Evolutionary conservation across 2,888 invertebrate species (phyloP), one percentile per base, ranked within the genome.

Genomic region (Hofmannophila pseudospretella): DNA sequence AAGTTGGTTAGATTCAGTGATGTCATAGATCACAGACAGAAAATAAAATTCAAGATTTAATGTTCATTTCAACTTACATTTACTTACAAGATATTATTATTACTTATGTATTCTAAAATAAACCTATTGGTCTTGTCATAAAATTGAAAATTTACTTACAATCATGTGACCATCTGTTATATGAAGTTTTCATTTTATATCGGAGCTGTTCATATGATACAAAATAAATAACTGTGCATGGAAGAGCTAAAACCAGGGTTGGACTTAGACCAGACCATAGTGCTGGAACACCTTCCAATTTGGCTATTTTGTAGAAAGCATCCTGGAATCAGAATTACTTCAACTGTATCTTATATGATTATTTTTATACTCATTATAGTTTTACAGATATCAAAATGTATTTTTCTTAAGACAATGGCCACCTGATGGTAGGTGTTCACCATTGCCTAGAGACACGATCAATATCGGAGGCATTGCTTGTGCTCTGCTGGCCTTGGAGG

Each of bases 241-340:
- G 99, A 41, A 99, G 86, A 8, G 99, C 98, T 74, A 99, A 91
- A 8, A 98, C 90, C 67, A 99, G 86, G 2, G 99, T 99, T 0
- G 99, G 99, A 54, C 97, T 95, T 27, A 99, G 87, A 1, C 99
- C 99, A 63, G 98, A 98, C 99, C 99, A 99, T 22, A 99, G 78
- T 0, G 98, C 95, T 4, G 90, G 73, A 0, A 98, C 62, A 5
- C 99, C 99, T 89, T 99, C 99, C 32, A 89, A 75, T 65, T 93
- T 91, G 16, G 94, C 89, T 53, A 99, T 99, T 89, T 98, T 97
- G 36, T 95, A 77, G 74, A 99, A 93, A 7, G 99, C 99, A 90
- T 99, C 99, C 97, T 98, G 70, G 32, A 74, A 68, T 41, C 4
- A 14, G 25, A 36, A 36, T 36, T 32, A 33, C n/a, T n/a, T n/a